Conservation (phyloP, 2,797 vertebrate species). For the Muraenolepis orangiensis region DNA sequence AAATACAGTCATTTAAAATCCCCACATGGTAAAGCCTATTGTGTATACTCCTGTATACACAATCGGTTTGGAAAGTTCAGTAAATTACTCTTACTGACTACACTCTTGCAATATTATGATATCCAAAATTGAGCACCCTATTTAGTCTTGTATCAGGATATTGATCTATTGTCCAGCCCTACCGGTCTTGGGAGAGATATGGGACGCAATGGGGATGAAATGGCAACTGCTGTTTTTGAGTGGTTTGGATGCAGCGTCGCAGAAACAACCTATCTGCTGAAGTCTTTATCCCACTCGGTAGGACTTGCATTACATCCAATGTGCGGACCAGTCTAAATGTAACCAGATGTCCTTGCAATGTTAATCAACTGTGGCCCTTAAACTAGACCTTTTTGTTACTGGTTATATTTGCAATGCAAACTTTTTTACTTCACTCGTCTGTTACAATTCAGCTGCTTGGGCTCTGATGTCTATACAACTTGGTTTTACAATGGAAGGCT, state of each 20-base stretch:
- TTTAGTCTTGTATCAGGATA: too few species aligned
- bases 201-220: neutral
- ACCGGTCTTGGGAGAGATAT: neutral
- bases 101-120: too few species aligned
- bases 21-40: too few species aligned
- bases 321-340: neutral
- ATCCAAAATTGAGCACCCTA: too few species aligned
- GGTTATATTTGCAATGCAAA: neutral
- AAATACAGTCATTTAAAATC: too few species aligned
- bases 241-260: neutral
- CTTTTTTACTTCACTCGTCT: neutral
- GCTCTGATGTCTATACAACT: neutral
- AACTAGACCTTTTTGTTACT: neutral
- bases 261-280: neutral
- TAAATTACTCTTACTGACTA: too few species aligned
- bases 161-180: too few species aligned
- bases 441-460: neutral
- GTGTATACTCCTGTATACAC: too few species aligned
- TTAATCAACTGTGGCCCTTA: neutral
- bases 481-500: neutral
- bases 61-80: too few species aligned
- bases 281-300: neutral
- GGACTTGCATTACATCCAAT: neutral
- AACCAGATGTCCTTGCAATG: neutral
- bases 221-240: neutral